phyloP scores from a whole-genome alignment of 2,888 invertebrate genomes.

The Norana najaformis region DNA sequence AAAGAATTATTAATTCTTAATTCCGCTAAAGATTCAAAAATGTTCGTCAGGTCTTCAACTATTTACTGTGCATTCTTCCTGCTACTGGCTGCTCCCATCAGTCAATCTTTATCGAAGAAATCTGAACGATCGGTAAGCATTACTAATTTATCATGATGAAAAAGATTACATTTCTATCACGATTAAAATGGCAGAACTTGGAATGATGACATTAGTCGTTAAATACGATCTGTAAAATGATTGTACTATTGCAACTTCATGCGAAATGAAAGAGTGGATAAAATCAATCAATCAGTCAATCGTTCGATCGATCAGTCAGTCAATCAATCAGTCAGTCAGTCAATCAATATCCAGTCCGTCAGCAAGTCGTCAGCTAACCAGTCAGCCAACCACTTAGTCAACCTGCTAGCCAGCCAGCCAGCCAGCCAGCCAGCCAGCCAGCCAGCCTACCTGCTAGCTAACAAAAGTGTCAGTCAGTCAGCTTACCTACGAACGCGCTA shows the following conservation, averaged over 20 bases:
- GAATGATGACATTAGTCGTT: too few species aligned
- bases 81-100: not conserved
- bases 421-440: not conserved
- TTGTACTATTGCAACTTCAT: too few species aligned
- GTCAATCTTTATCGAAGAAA: constrained; percentile 13
- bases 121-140: not conserved
- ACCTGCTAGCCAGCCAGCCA: not conserved
- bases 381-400: not conserved
- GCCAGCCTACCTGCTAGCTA: not conserved
- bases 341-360: too few species aligned
- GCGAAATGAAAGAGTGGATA: too few species aligned
- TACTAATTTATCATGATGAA: not conserved
- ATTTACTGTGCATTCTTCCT: not conserved
- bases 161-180: too few species aligned
- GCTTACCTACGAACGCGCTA: not conserved
- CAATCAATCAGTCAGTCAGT: too few species aligned
- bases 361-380: too few species aligned
- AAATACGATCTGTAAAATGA: too few species aligned
- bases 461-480: not conserved
- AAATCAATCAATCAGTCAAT: too few species aligned
- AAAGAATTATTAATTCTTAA: not conserved
- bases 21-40: not conserved
- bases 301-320: too few species aligned
- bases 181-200: too few species aligned
- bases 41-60: not conserved